Percentiles rank a stretch among this genome's conserved stretches.
These are phyloP conservation scores for Shargacucullia verbasci DNA, from an alignment of 2,888 invertebrate genomes.

Conservation along the genomic window DNA sequence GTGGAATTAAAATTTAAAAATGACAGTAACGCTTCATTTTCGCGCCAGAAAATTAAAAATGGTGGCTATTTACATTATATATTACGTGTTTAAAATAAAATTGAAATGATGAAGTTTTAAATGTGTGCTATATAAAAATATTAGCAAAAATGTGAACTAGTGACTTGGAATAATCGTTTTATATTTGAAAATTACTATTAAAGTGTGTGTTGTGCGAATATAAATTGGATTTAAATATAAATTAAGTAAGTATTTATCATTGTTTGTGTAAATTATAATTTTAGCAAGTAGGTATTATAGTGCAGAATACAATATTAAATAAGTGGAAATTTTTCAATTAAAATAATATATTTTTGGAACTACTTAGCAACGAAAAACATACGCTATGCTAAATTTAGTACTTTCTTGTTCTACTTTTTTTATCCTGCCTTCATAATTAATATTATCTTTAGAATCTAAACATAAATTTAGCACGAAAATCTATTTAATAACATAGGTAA, in stretches of 20 bases:
- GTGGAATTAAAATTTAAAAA: conserved; percentile 67
- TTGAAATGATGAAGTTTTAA: conserved; percentile 81
- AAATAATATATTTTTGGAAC: too few relatives aligned
- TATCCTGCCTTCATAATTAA: too few relatives aligned
- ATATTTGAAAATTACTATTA: conserved; percentile 34
- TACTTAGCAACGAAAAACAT: too few relatives aligned
- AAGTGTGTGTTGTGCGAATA: conserved; percentile 51
- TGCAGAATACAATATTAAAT: too few relatives aligned
- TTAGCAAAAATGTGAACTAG: conserved; percentile 72
- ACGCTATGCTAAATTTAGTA: too few relatives aligned
- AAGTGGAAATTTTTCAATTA: too few relatives aligned
- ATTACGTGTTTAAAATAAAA: conserved; percentile 85
- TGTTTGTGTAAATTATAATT: too few relatives aligned
- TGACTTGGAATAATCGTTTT: conserved; percentile 45
- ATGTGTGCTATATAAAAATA: conserved; percentile 57
- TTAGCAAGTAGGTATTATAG: too few relatives aligned
- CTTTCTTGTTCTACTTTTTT: too few relatives aligned
- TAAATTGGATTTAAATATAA: conserved; percentile 51
- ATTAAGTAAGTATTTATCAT: conserved; percentile 45
- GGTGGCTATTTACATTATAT: conserved; percentile 76
- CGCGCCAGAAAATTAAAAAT: conserved; percentile 84
- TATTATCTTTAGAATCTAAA: too few relatives aligned
- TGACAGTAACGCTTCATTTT: conserved; percentile 76
- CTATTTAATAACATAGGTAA: too few relatives aligned
- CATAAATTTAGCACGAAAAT: too few relatives aligned